Base-by-base conservation (phyloP, 2,797 vertebrate species). In the Rhinoraja longicauda region DNA sequence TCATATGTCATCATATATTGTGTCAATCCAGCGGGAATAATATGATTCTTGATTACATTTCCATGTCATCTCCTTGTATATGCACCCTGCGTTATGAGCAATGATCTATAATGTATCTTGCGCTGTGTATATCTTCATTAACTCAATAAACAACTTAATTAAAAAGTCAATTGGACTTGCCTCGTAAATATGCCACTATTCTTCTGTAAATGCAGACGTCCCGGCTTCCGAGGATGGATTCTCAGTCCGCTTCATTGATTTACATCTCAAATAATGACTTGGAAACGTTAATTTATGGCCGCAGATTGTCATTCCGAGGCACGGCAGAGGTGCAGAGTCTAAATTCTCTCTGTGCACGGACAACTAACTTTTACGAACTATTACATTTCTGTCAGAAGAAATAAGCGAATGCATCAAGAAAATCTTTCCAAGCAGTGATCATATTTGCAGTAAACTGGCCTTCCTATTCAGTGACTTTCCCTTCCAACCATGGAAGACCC, bases 111-210 rank as follows among this genome's bases (percentile, higher is more conserved):
- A 88, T 67, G 17, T 36, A 88, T 67, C 62, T 67, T 88, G 84
- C 21, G 2, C 84, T 86, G 82, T 64, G 29, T 86, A 86, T 86
- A 32, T 86, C 82, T 67, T 62, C 59, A 88, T 67, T 67, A 88
- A 67, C 59, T 67, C 62, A 36, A 88, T 88, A 67, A 36, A 67
- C 84, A 67, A 67, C 17, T 67, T 88, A 88, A 88, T 88, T 88
- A 88, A 88, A 86, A 86, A 86, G 82, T 86, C 82, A 86, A 67
- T 88, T 88, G 62, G 82, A 86, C 39, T 67, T 88, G 62, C 59
- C 62, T 67, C 59, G 88, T 88, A 88, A 88, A 88, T 88, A 64
- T 88, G 84, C 84, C 17, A 88, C 84, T 67, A n/a, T 32, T 32
- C 62, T 64, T 88, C 84, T 59, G 26, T 6, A 59, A n/a, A 17